A percentile compares a stretch with the other conserved stretches of the same genome.
Conservation (phyloP, 2,113 vertebrate genomes). For the Leptobrachium leishanense region DNA sequence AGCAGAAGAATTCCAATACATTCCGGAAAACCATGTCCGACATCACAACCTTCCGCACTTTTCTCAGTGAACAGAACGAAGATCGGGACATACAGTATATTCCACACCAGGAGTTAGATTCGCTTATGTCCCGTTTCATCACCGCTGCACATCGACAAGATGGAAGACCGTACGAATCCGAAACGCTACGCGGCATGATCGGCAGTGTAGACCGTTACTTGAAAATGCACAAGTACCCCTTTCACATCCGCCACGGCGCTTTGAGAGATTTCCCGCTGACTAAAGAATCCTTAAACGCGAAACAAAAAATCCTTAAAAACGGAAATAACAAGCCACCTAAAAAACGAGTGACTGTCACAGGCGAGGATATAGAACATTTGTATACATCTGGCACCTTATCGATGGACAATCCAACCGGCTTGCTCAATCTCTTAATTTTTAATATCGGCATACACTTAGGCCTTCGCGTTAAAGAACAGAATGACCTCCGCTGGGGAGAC, state of each 20-base stretch:
- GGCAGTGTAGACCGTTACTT: slow-evolving; percentile 33
- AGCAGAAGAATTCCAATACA: slow-evolving; percentile 36
- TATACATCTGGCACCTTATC: slow-evolving; percentile 24
- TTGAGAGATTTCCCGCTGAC: slow-evolving; percentile 34
- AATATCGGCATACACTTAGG: slow-evolving; percentile 39
- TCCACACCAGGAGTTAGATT: slow-evolving; percentile 27
- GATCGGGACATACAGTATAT: slow-evolving; percentile 18
- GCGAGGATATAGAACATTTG: slow-evolving; percentile 28
- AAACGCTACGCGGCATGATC: slow-evolving; percentile 28
- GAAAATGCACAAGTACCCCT: slow-evolving; percentile 29
- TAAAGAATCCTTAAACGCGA: slow-evolving; percentile 25
- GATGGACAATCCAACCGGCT: slow-evolving; percentile 25
- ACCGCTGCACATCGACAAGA: slow-evolving; percentile 25
- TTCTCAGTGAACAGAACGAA: slow-evolving; percentile 24
- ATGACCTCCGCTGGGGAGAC: slow-evolving; percentile 36
- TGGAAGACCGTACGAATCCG: slow-evolving; percentile 32
- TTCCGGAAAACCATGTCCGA: slow-evolving; percentile 34
- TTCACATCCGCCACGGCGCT: slow-evolving; percentile 22
- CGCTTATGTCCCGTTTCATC: slow-evolving; percentile 24
- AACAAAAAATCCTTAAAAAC: slow-evolving; percentile 24
- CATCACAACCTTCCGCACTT: slow-evolving; percentile 24
- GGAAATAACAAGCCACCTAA: slow-evolving; percentile 20
- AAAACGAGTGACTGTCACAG: slow-evolving; percentile 18
- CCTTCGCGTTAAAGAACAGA: slow-evolving; percentile 34
- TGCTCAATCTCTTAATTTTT: slow-evolving; percentile 29